A percentile compares a stretch with the other conserved stretches of the same genome.
These are phyloP conservation scores for Yponomeuta evonymella DNA, from an alignment of 2,888 invertebrate genomes.

Conservation along the genomic window DNA sequence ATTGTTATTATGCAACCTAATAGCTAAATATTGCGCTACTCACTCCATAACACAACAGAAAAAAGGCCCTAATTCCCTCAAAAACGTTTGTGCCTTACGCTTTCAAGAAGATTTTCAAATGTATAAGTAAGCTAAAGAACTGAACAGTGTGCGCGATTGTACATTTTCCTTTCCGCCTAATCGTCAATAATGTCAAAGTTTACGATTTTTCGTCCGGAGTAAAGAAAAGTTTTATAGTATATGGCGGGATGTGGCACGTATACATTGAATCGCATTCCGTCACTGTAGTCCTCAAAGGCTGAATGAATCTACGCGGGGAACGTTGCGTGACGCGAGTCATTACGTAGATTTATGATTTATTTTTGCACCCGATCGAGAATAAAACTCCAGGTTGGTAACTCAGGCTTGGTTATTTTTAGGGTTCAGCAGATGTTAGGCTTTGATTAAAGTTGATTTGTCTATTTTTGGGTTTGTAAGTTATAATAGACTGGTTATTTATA, in stretches of 20 bases:
- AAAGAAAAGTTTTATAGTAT: not conserved
- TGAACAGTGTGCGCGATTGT: no score
- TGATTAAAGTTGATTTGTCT: not conserved
- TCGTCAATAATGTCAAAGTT: no score
- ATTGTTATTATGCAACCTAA: no score
- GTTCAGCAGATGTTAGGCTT: conserved; percentile 1
- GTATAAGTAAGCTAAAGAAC: no score
- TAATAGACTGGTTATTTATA: not conserved
- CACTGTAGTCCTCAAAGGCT: conserved; percentile 47
- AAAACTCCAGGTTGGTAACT: conserved; percentile 4
- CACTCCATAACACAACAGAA: no score
- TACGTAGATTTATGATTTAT: conserved; percentile 15
- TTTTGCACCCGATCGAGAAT: conserved; percentile 15
- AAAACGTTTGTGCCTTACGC: no score
- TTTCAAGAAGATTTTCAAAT: no score
- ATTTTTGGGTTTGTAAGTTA: not conserved
- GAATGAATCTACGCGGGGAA: conserved; percentile 54
- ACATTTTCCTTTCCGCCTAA: no score
- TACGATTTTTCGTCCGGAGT: not conserved
- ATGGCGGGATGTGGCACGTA: not conserved
- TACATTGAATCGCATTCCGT: conserved; percentile 57
- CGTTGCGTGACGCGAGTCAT: conserved; percentile 9
- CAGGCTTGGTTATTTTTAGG: not conserved
- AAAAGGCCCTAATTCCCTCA: no score
- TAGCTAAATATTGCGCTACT: no score